Conservation (phyloP, 2,113 vertebrate species). For the Oreotrochilus melanogaster region DNA sequence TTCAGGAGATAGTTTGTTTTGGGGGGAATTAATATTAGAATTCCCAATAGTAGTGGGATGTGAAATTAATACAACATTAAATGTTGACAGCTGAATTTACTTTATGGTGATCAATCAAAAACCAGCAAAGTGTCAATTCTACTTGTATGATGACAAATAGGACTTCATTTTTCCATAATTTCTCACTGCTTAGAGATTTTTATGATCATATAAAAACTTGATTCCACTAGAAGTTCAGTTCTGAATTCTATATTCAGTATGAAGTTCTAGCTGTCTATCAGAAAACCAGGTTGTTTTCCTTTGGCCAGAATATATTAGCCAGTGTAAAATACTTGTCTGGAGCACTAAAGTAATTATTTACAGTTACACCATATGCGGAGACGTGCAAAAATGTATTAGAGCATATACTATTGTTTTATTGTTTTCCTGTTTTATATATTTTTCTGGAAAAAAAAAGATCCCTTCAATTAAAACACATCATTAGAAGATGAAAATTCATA, state of each 20-base stretch:
- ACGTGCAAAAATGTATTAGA: not conserved
- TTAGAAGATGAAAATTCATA: not conserved
- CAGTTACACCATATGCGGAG: not conserved
- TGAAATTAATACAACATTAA: not conserved
- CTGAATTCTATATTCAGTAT: not conserved
- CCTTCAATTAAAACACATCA: not conserved
- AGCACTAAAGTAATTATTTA: not conserved
- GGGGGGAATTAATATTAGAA: not conserved
- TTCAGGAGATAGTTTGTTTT: not conserved
- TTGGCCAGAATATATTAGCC: not conserved
- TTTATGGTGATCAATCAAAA: not conserved
- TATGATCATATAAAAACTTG: not conserved
- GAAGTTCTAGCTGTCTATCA: not conserved
- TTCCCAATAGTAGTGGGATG: not conserved
- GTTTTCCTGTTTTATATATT: not conserved
- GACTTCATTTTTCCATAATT: not conserved
- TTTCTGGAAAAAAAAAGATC: not conserved
- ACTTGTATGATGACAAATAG: not conserved
- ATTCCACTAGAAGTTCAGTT: not conserved
- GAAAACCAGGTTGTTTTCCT: not conserved
- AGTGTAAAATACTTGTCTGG: not conserved
- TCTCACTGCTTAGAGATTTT: not conserved
- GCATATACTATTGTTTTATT: not conserved
- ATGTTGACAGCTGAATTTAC: not conserved
- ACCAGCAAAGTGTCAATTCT: not conserved